phyloP scores from a whole-genome alignment of 2,888 invertebrate genomes.

The Tribolium freemani region DNA sequence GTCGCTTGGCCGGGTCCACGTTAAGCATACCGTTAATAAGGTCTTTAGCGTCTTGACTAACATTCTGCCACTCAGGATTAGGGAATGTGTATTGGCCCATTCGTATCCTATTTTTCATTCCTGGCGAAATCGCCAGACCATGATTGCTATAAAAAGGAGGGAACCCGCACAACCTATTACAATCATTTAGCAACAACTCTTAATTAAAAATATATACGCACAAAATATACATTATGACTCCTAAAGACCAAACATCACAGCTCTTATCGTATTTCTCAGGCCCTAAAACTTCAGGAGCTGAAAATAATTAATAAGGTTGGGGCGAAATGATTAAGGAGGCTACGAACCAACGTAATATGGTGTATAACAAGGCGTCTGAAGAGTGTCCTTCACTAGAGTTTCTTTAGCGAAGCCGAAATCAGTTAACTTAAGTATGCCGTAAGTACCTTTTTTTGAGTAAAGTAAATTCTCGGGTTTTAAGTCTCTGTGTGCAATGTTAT shows the following conservation, averaged over 20 bases:
- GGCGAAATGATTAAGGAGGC: neutral
- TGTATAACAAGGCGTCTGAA: constrained; percentile 99
- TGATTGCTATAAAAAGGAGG: constrained; percentile 99
- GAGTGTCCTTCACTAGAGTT: constrained; percentile 84
- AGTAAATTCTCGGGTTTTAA: constrained; percentile 98
- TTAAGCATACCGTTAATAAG: constrained; percentile 94
- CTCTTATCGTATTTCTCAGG: constrained; percentile 99
- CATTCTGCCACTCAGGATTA: constrained; percentile 94
- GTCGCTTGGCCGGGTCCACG: constrained; percentile 91
- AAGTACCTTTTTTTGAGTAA: constrained; percentile 82
- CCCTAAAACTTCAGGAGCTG: constrained; percentile 84
- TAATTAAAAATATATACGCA: constrained; percentile 69
- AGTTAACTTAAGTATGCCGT: constrained; percentile 93
- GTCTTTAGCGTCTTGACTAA: constrained; percentile 95
- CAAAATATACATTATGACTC: constrained; percentile 99
- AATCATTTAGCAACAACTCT: too few relatives aligned
- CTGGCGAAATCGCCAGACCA: constrained; percentile 97
- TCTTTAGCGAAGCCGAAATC: constrained; percentile 99
- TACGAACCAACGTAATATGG: constrained; percentile 95
- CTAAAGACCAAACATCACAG: constrained; percentile 99
- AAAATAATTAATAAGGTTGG: constrained; percentile 33
- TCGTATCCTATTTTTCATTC: constrained; percentile 97
- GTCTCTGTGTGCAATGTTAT: constrained; percentile 97
- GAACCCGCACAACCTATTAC: constrained; percentile 88
- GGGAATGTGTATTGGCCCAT: constrained; percentile 98